Evolutionary conservation across 2,888 invertebrate species (phyloP), one percentile per base, ranked within the genome.

Genomic region (Amblyjoppa proteus): DNA sequence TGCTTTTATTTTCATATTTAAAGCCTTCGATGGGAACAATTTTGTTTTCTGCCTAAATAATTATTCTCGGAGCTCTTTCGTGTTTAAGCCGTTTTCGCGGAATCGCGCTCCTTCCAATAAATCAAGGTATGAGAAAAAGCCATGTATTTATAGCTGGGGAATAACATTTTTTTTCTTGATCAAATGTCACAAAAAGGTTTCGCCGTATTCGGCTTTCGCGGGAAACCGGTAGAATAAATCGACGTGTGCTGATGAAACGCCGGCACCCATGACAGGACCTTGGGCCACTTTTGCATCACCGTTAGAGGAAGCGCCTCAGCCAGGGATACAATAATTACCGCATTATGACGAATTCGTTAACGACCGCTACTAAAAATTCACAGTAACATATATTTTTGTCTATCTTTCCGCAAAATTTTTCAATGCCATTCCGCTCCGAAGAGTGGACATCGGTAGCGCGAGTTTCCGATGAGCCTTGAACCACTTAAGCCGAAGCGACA

Each of bases 211-310:
- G 11, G 13, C 25, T 31, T 58, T 58, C 28, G 28, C 58, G 28
- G 28, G 58, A 28, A 58, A 58, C 58, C 58, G 58, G 25, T 25
- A 25, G 58, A 58, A 13, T 16, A 13, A 28, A 58, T 58, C 11
- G 28, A 28, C 28, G 58, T 28, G 28, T 28, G 58, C 25, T 16
- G 28, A 49, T n/a, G 28, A 13, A 28, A 66, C 45, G 1, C 25
- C 31, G 31, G 76, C 31, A n/a, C n/a, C 49, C 31, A 75, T 45
- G 53, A 25, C 31, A 75, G 13, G 11, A 76, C 87, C 88, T 88
- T 88, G 87, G 76, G 83, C 86, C 81, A 86, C 81, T 86, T 87
- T 31, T 58, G 70, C 71, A 61, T 70, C 66, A 16, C 31, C 38
- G 61, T 81, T 77, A 68, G 71, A 79, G 64, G 58, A 76, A 73